Percentiles rank a stretch among this genome's conserved stretches.
These are phyloP conservation scores for Oxytorus armatus DNA, from an alignment of 2,888 invertebrate species.

Conservation along the genomic window DNA sequence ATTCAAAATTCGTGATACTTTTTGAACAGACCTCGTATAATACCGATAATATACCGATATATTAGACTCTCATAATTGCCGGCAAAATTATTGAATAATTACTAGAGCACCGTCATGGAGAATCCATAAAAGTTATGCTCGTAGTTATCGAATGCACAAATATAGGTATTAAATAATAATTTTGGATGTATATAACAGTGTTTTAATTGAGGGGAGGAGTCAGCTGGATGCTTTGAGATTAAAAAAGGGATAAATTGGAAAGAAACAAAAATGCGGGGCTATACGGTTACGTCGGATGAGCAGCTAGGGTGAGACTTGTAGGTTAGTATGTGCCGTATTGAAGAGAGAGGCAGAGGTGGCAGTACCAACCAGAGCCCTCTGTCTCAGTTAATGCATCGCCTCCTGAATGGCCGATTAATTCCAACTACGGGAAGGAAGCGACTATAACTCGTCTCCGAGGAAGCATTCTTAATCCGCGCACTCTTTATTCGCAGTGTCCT, in stretches of 20 bases:
- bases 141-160: too few species aligned
- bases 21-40: too few species aligned
- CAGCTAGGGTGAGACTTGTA: slow-evolving; percentile 58
- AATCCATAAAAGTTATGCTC: too few species aligned
- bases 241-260: slow-evolving; percentile 43
- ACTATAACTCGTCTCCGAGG: slow-evolving; percentile 84
- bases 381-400: slow-evolving; percentile 83
- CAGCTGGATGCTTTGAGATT: slow-evolving; percentile 1
- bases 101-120: too few species aligned
- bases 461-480: slow-evolving; percentile 83
- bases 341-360: slow-evolving; percentile 71
- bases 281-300: slow-evolving; percentile 42
- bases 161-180: too few species aligned
- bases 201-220: slow-evolving; percentile 9
- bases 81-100: too few species aligned
- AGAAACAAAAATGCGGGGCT: slow-evolving; percentile 46
- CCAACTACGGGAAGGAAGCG: slow-evolving; percentile 83
- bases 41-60: too few species aligned
- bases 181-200: too few species aligned
- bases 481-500: slow-evolving; percentile 81
- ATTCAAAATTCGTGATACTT: too few species aligned
- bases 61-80: too few species aligned
- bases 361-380: slow-evolving; percentile 72
- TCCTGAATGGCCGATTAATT: slow-evolving; percentile 83
- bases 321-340: slow-evolving; percentile 73